Evolutionary conservation across 92 coral and sea anemone species (phyloP), one percentile per base, ranked within the genome.

Genomic region (Isaurus tuberculatus): DNA sequence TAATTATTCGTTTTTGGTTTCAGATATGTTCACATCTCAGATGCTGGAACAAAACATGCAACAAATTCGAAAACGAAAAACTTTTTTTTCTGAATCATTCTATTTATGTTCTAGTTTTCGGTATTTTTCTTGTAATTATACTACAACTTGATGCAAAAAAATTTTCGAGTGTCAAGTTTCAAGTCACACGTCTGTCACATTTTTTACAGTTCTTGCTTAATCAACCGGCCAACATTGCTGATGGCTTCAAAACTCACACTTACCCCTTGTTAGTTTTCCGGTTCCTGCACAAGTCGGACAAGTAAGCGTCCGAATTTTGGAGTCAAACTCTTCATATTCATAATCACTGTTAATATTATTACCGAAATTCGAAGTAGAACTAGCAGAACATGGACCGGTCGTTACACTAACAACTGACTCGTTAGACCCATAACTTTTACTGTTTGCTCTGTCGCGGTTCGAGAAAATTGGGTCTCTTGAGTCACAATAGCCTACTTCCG

Each of bases 261-360:
- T 55, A 95, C 98, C 98, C 88, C 63, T 87, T 0, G 90, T 86
- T n/a, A 95, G 89, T 32, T 83, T 91, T 4, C 98, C 98, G 7
- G 94, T 72, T 19, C 98, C 98, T 58, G 91, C 92, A 75, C 98
- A 95, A 2, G 98, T 95, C 26, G 98, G 98, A 63, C 98, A 95
- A 2, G 90, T 91, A 63, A 83, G 77, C 1, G 88, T 88, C 0
- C 88, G 79, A 3, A 83, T 57, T 33, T 81, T 79, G 36, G 80
- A 46, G 27, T 84, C 86, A 79, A 86, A 87, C 33, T 83, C 84
- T 73, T 67, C 91, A 40, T 79, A 85, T 13, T 55, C 86, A 31
- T 74, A 71, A 32, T 48, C 63, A 49, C 42, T 79, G 1, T 60
- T 40, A 5, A 83, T 26, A 23, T 49, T 65, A 26, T 55, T 32